A percentile compares a stretch with the other conserved stretches of the same genome.
Evolutionary conservation across 2,888 invertebrate genomes (phyloP).

Genomic region (Asteroscopus sphinx): DNA sequence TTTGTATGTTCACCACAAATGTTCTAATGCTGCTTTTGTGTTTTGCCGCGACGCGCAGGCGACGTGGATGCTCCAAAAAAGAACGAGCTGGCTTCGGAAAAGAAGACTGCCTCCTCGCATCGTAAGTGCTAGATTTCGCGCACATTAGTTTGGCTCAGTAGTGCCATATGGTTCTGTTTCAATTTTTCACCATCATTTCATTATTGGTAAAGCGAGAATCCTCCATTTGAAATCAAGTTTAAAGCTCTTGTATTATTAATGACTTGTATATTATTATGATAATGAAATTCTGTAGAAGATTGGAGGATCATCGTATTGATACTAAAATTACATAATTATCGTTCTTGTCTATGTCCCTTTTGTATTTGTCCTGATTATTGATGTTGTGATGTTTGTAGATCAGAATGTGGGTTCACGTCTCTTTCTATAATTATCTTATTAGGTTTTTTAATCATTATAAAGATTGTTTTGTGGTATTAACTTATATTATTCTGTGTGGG

Average conservation of each 20-base stretch:
- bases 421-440: constrained; percentile 27
- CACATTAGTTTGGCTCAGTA: constrained; percentile 67
- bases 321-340: constrained; percentile 44
- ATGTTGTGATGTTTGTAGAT: constrained; percentile 61
- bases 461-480: constrained; percentile 44
- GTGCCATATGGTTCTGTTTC: constrained; percentile 55
- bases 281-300: constrained; percentile 25
- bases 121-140: constrained; percentile 88
- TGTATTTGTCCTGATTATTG: constrained; percentile 58
- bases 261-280: constrained; percentile 17
- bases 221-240: constrained; percentile 48
- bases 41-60: constrained; percentile 86
- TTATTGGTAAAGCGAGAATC: constrained; percentile 59
- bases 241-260: constrained; percentile 4
- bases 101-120: constrained; percentile 85
- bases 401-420: constrained; percentile 30
- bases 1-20: constrained; percentile 72
- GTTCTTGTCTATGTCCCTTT: constrained; percentile 53
- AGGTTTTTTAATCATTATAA: constrained; percentile 38
- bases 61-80: constrained; percentile 89
- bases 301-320: constrained; percentile 63
- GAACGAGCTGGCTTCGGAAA: constrained; percentile 86
- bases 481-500: constrained; percentile 43
- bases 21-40: constrained; percentile 89
- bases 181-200: constrained; percentile 50